A percentile compares a stretch with the other conserved stretches of the same genome.
Conservation (phyloP, 2,888 invertebrate genomes). For the Perizoma affinitatum region DNA sequence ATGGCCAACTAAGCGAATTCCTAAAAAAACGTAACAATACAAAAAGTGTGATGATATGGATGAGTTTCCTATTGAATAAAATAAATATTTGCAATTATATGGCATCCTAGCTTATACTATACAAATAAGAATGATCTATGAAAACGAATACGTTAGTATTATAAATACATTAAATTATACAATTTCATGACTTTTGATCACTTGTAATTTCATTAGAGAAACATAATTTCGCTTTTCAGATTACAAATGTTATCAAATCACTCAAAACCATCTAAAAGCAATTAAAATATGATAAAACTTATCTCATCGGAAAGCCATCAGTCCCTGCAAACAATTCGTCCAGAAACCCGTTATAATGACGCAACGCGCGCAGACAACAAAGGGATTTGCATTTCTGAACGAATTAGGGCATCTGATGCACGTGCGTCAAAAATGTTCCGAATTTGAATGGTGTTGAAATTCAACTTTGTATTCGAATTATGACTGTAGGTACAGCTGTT, state of each 20-base stretch:
- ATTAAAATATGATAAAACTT: conserved; percentile 31
- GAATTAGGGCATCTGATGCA: conserved; percentile 48
- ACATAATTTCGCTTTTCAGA: too few relatives aligned
- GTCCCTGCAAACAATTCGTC: conserved; percentile 35
- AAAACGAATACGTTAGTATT: too few relatives aligned
- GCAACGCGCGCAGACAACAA: conserved; percentile 69
- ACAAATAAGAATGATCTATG: too few relatives aligned
- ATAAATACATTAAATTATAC: too few relatives aligned
- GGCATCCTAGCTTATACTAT: too few relatives aligned
- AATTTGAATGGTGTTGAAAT: conserved; percentile 26
- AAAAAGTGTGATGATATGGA: too few relatives aligned
- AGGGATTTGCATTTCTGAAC: conserved; percentile 77
- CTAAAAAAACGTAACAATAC: too few relatives aligned
- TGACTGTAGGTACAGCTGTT: conserved; percentile 7
- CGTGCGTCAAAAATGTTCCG: conserved; percentile 37
- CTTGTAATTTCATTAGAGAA: too few relatives aligned
- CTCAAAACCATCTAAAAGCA: conserved; percentile 20
- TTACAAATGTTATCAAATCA: not conserved
- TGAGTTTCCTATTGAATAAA: too few relatives aligned
- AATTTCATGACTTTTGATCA: too few relatives aligned
- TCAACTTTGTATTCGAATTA: conserved; percentile 22
- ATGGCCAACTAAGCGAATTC: too few relatives aligned
- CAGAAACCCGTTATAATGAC: conserved; percentile 69
- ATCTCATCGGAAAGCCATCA: conserved; percentile 15
- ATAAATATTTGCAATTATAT: too few relatives aligned